Evolutionary conservation across 2,888 invertebrate species (phyloP).

Genomic region (Drosophila dives): DNA sequence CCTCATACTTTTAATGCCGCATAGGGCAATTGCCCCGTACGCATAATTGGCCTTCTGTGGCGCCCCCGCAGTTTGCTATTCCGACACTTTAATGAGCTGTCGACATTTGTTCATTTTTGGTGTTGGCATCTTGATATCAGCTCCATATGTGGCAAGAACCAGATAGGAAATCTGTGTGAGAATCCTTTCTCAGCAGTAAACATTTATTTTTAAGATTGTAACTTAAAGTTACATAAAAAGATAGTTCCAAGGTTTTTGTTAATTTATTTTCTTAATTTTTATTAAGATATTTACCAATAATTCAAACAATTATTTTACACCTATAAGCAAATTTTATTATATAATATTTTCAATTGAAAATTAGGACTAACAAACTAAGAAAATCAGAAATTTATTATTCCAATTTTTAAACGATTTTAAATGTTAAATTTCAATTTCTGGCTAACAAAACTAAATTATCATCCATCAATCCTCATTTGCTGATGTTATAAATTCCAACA

Average conservation of each 20-base stretch:
- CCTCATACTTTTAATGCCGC: conserved; percentile 14
- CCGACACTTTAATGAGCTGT: conserved; percentile 66
- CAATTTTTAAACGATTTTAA: not conserved
- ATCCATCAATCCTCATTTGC: conserved; percentile 84
- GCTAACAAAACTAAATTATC: not conserved
- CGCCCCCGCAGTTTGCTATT: conserved; percentile 21
- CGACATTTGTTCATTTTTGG: conserved; percentile 44
- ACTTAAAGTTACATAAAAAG: not conserved
- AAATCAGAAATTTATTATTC: not conserved
- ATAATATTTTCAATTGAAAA: not conserved
- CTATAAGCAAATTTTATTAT: not conserved
- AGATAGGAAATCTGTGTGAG: conserved; percentile 6
- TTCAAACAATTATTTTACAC: not conserved
- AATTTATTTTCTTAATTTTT: not conserved
- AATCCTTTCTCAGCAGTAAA: conserved; percentile 6
- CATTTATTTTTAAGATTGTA: not conserved
- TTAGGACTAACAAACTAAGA: not conserved
- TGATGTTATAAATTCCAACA: conserved; percentile 93
- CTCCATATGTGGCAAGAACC: conserved; percentile 6
- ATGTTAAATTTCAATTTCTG: not conserved
- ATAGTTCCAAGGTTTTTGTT: not conserved
- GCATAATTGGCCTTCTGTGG: conserved; percentile 75
- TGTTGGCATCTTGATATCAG: conserved; percentile 30
- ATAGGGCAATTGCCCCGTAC: conserved; percentile 58
- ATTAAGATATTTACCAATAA: not conserved